phyloP scores from a whole-genome alignment of 2,888 invertebrate species.

The Heliconius ethilla region DNA sequence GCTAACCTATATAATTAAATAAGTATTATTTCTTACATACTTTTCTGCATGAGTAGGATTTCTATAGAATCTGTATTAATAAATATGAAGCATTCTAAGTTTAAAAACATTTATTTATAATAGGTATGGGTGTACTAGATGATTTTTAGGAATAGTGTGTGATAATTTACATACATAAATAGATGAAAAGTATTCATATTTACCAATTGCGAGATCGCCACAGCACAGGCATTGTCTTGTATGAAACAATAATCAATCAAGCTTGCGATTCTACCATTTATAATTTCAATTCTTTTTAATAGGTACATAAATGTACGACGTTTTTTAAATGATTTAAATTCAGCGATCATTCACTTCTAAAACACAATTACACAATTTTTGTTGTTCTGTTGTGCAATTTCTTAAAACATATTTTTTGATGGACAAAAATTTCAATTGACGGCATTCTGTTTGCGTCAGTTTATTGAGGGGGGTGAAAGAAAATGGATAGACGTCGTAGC shows the following conservation, averaged over 20 bases:
- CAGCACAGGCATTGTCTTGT: not conserved
- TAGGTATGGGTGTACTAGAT: too few species aligned
- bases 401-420: conserved; percentile 56
- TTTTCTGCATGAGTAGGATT: too few species aligned
- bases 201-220: too few species aligned
- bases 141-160: too few species aligned
- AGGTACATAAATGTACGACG: not conserved
- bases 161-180: too few species aligned
- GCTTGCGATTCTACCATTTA: not conserved
- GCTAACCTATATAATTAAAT: not conserved
- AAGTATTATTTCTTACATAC: not conserved
- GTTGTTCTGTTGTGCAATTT: too few species aligned
- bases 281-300: not conserved
- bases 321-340: not conserved
- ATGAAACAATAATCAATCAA: not conserved
- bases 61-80: too few species aligned
- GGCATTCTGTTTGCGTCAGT: conserved; percentile 66
- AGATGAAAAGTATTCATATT: too few species aligned
- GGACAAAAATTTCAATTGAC: conserved; percentile 77
- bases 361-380: not conserved
- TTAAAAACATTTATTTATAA: too few species aligned
- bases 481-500: conserved; percentile 77
- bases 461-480: conserved; percentile 69
- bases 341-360: not conserved
- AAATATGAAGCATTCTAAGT: too few species aligned